A percentile compares a stretch with the other conserved stretches of the same genome.
Evolutionary conservation across 2,888 invertebrate genomes (phyloP).

Genomic region (Phyllotreta cruciferae): DNA sequence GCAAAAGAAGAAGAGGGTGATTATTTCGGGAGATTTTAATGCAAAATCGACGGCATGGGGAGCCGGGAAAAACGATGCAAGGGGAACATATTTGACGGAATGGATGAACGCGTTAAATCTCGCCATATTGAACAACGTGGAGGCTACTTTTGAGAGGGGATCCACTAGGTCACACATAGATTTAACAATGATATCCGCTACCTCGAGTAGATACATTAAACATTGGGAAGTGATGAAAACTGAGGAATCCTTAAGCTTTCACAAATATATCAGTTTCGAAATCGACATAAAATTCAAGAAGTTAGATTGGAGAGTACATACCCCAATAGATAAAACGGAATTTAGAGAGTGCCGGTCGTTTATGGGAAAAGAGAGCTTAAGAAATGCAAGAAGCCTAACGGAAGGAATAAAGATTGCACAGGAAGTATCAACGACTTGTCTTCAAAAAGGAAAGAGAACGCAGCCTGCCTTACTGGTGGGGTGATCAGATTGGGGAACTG

Average conservation of each 20-base stretch:
- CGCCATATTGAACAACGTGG: neutral
- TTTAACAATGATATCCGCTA: neutral
- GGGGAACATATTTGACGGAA: conserved; percentile 5
- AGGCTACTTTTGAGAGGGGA: neutral
- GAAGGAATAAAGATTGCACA: neutral
- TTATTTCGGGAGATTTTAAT: conserved; percentile 28
- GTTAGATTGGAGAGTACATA: too few relatives aligned
- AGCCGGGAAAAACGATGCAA: conserved; percentile 13
- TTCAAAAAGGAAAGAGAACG: too few relatives aligned
- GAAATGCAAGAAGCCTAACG: neutral
- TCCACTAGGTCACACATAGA: neutral
- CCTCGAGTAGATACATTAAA: neutral
- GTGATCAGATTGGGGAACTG: neutral
- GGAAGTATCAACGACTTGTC: too few relatives aligned
- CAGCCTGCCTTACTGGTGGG: conserved; percentile 28
- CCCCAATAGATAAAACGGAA: neutral
- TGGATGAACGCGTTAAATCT: neutral
- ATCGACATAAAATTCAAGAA: too few relatives aligned
- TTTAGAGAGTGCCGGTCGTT: neutral
- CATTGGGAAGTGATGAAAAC: neutral
- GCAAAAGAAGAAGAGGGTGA: neutral
- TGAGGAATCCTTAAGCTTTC: neutral
- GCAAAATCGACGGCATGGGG: conserved; percentile 29
- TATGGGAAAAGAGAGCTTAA: neutral
- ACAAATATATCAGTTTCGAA: neutral